Percentiles rank a stretch among this genome's conserved stretches.
These are phyloP conservation scores for Mellivora capensis DNA, from an alignment of 2,113 vertebrate species.

Conservation along the genomic window DNA sequence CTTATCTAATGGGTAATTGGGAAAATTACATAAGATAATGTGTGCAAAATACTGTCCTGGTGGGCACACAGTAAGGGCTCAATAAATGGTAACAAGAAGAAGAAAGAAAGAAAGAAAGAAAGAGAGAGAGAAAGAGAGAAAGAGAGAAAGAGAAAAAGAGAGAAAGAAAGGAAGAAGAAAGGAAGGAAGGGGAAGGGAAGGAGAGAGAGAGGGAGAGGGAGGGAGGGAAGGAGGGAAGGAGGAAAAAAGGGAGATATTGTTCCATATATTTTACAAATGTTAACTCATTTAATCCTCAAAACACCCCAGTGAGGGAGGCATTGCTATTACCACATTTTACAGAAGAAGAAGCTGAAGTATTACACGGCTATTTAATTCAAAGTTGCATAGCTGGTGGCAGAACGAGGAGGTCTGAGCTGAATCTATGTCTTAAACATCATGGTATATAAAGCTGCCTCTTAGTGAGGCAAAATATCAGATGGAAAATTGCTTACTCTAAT, in stretches of 20 bases:
- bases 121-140: no score
- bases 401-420: background rate
- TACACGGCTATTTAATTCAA: background rate
- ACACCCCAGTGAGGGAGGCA: background rate
- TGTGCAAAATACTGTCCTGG: background rate
- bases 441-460: background rate
- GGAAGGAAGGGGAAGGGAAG: fast-evolving
- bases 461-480: background rate
- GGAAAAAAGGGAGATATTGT: background rate
- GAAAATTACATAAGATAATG: background rate
- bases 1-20: background rate
- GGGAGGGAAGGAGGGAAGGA: background rate
- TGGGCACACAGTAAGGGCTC: background rate
- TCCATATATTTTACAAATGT: background rate
- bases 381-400: background rate
- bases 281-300: background rate
- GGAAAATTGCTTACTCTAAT: background rate
- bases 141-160: background rate
- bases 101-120: background rate
- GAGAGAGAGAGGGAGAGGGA: background rate
- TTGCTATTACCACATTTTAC: background rate
- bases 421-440: background rate
- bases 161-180: no score
- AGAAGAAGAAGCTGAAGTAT: background rate
- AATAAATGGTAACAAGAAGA: background rate